Base-by-base conservation (phyloP, 2,888 invertebrate genomes). In the Heteromurus nitidus region DNA sequence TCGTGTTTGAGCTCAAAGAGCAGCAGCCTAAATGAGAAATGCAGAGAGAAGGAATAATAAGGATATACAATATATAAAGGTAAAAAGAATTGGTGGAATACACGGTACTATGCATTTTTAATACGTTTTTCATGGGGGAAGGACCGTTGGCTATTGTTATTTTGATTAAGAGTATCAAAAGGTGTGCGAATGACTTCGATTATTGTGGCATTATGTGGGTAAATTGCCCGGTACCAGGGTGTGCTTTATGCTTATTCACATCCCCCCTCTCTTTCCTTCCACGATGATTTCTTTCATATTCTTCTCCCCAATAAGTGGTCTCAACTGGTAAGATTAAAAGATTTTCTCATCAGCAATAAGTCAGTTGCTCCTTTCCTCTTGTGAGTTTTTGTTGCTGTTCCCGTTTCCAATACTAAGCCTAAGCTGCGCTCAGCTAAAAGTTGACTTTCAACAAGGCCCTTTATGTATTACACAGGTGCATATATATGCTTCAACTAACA, bases 311-410 rank as follows among this genome's bases (percentile, higher is more conserved):
- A 58, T 82, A 83, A 86, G 84, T 85, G 84, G 82, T 82, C 83
- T 84, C 84, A 85, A 86, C 86, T 86, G 85, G 72, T 69, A 68
- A 85, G 85, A 86, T 86, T 86, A 85, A 86, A 86, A 84, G 84
- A 86, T 86, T 86, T 86, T 86, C 85, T 84, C 84, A 85, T 84
- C 83, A 84, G 16, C 55, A 26, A 24, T 22, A 44, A 53, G 53
- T 60, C 31, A 64, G 26, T 64, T 47, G 26, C 30, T 53, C 28
- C n/a, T 74, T 53, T 24, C 18, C 47, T 50, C 22, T 11, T 20
- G 64, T 36, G 18, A 11, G 28, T 9, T 47, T 47, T 60, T 62
- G 72, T 72, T 42, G 26, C 30, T 26, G n/a, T n/a, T n/a, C n/a
- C n/a, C n/a, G n/a, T n/a, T n/a, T n/a, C n/a, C n/a, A n/a, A n/a